phyloP scores from a whole-genome alignment of 2,797 vertebrate species.

The Melanotaenia nigrans region DNA sequence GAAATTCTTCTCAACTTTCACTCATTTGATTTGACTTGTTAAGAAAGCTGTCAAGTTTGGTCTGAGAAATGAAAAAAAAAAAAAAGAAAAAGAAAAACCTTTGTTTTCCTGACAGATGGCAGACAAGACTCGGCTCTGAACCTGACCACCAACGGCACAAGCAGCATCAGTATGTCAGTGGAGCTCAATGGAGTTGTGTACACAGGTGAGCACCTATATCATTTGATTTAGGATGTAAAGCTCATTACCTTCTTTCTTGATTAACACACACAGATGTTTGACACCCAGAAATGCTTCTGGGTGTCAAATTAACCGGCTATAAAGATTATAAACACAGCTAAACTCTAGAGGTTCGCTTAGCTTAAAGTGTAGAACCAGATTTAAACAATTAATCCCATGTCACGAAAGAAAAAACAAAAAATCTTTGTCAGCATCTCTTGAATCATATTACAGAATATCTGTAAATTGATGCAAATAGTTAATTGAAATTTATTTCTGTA shows the following conservation, averaged over 20 bases:
- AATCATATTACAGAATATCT: neutral
- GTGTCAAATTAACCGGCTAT: neutral
- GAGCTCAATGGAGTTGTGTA: slow-evolving; percentile 97
- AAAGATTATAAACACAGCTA: neutral
- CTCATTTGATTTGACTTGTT: neutral
- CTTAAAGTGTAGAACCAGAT: neutral
- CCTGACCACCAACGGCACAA: slow-evolving; percentile 87
- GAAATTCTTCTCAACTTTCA: neutral
- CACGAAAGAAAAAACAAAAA: neutral
- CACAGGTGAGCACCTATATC: slow-evolving; percentile 83
- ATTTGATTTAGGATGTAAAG: slow-evolving; percentile 19
- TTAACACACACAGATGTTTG: neutral
- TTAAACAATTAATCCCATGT: neutral
- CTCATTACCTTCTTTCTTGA: neutral
- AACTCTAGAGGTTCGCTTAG: neutral
- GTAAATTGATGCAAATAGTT: neutral
- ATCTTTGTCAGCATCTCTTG: neutral
- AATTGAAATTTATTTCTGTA: neutral
- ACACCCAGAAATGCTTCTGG: neutral
- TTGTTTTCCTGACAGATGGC: slow-evolving; percentile 75
- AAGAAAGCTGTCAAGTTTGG: neutral
- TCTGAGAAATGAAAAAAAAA: neutral
- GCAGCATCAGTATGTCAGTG: slow-evolving; percentile 97
- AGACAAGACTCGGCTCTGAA: slow-evolving; percentile 87
- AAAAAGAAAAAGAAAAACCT: neutral